Evolutionary conservation across 2,888 invertebrate species (phyloP).

Genomic region (Clitarchus hookeri): DNA sequence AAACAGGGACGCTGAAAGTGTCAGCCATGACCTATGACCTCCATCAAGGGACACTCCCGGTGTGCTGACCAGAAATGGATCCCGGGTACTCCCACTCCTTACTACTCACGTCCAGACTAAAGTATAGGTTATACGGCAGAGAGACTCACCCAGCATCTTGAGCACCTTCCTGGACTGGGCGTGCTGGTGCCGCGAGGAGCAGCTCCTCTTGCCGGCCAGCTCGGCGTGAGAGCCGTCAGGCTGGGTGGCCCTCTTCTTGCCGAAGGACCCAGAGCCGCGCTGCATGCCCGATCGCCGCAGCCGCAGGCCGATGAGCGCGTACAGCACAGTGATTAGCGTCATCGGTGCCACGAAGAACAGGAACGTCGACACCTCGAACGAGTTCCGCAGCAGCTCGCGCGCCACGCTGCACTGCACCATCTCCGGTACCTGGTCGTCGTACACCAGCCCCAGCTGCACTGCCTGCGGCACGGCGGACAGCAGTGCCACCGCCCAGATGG

Average conservation of each 20-base stretch:
- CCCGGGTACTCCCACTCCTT: no score
- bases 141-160: conserved; percentile 73
- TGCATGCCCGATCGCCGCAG: conserved; percentile 50
- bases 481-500: conserved; percentile 79
- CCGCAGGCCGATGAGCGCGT: conserved; percentile 57
- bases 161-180: conserved; percentile 69
- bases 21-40: no score
- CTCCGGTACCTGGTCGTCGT: conserved; percentile 54
- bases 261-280: conserved; percentile 25
- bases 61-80: no score
- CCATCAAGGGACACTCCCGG: no score
- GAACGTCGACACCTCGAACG: conserved; percentile 61
- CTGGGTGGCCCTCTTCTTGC: conserved; percentile 1
- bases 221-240: neutral
- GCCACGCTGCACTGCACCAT: conserved; percentile 53
- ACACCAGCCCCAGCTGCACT: conserved; percentile 76
- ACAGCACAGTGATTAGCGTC: conserved; percentile 62
- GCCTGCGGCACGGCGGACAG: conserved; percentile 78
- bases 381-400: conserved; percentile 54
- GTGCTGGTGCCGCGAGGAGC: conserved; percentile 43
- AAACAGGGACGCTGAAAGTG: no score
- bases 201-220: neutral
- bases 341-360: conserved; percentile 65
- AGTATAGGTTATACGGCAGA: neutral
- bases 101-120: no score